These are phyloP conservation scores for Paramisgurnus dabryanus DNA, from an alignment of 2,113 vertebrate genomes.

Conservation along the genomic window DNA sequence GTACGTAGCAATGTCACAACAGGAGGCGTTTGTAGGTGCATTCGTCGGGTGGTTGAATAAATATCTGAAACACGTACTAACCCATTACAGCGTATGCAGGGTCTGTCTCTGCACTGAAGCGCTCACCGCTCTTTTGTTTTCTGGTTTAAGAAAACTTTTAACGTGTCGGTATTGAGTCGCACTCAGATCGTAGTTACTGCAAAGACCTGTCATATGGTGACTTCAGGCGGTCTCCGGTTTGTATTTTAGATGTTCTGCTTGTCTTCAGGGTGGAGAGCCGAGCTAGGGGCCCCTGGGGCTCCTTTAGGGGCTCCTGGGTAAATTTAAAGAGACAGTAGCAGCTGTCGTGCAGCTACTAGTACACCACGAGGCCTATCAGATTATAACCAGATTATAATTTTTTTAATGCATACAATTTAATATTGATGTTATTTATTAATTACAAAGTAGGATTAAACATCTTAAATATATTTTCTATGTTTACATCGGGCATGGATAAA, in stretches of 20 bases:
- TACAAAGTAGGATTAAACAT: not conserved
- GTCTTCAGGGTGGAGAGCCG: constrained; percentile 89
- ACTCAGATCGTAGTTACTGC: constrained; percentile 46
- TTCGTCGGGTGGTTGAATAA: constrained; percentile 64
- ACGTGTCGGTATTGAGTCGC: constrained; percentile 59
- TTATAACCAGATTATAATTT: not conserved
- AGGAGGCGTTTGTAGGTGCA: constrained; percentile 61
- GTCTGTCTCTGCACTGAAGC: constrained; percentile 60
- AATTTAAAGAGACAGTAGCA: constrained; percentile 95
- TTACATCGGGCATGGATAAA: not conserved
- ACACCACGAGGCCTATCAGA: constrained; percentile 52
- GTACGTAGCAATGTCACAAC: constrained; percentile 47
- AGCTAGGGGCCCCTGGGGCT: constrained; percentile 94
- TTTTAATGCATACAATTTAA: not conserved
- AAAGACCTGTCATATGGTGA: constrained; percentile 46
- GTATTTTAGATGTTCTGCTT: constrained; percentile 79
- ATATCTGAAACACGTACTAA: constrained; percentile 69
- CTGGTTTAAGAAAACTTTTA: constrained; percentile 75
- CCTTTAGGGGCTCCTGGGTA: constrained; percentile 98
- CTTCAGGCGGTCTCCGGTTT: constrained; percentile 70
- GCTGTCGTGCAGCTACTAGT: constrained; percentile 69
- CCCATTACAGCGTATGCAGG: constrained; percentile 64
- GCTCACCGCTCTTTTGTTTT: constrained; percentile 61
- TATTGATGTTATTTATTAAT: not conserved
- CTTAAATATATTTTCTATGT: not conserved